Percentiles rank a stretch among this genome's conserved stretches.
Evolutionary conservation across 2,888 invertebrate genomes (phyloP).

Genomic region (Alcis repandata): DNA sequence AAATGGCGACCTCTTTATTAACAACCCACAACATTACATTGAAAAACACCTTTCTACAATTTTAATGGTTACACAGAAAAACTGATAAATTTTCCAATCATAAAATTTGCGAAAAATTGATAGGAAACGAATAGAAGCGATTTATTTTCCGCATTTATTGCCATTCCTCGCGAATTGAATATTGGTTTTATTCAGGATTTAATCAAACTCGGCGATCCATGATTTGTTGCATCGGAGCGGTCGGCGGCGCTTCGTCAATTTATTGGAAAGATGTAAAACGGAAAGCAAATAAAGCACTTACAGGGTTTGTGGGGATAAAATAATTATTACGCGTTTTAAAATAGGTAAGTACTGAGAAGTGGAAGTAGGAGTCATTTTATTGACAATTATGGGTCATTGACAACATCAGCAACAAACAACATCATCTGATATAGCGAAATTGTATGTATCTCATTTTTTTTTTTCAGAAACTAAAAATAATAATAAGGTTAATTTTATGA

Average conservation of each 20-base stretch:
- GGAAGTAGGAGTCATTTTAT: too few species aligned
- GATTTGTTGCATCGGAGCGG: conserved; percentile 24
- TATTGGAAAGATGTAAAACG: background rate
- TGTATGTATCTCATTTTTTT: too few species aligned
- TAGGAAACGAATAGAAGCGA: conserved; percentile 21
- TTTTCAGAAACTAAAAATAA: background rate
- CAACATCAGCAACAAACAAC: too few species aligned
- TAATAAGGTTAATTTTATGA: too few species aligned
- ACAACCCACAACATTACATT: too few species aligned
- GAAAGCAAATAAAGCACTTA: background rate
- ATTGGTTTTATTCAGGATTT: conserved; percentile 45
- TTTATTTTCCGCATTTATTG: conserved; percentile 38
- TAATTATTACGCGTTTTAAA: background rate
- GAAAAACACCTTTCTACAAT: too few species aligned
- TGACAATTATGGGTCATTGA: too few species aligned
- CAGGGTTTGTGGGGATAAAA: background rate
- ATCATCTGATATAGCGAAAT: too few species aligned
- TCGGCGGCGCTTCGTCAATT: background rate
- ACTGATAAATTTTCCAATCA: background rate
- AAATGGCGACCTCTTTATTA: too few species aligned
- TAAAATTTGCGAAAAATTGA: background rate
- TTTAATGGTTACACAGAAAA: background rate
- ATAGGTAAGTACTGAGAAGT: background rate
- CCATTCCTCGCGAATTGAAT: conserved; percentile 35
- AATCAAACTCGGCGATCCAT: conserved; percentile 36